Evolutionary conservation across 2,113 vertebrate species (phyloP), one percentile per base, ranked within the genome.

Genomic region (Ptilorrhoa leucosticta): DNA sequence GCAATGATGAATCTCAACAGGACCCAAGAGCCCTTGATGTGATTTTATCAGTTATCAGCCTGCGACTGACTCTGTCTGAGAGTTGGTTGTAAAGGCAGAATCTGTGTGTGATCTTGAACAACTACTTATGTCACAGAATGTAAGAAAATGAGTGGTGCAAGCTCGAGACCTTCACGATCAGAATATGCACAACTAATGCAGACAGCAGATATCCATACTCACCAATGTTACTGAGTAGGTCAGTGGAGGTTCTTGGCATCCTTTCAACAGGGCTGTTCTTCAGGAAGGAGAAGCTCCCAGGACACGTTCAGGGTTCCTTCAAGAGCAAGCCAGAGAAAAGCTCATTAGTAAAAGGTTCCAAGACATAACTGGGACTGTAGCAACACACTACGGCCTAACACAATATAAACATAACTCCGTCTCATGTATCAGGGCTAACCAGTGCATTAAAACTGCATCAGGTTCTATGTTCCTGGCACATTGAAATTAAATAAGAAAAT

Each of bases 251-350:
- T 19, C 33, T 4, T 13, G 22, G 45, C 17, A 54, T 39, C 56
- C 51, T 89, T 44, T 26, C 50, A 24, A 27, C 15, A 21, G 30
- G 15, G 42, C 7, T 4, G 19, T 2, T 76, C 86, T n/a, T 50
- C 61, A 72, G 48, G 47, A 33, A n/a, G 68, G 27, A 91, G 56
- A 42, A 76, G 57, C 31, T 51, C 22, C 45, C 50, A 57, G 42
- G 57, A 23, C 0, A 1, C 23, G 58, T 2, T 13, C 50, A 48
- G 23, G 5, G 2, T 1, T 63, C 50, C 47, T 89, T 18, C 47
- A 75, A 33, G 12, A 44, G 53, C 22, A 80, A 77, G 28, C 7
- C 45, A 71, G 54, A 30, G 6, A 63, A 69, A 65, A 87, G 16
- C 10, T 51, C 51, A n/a, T 66, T 19, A 48, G 44, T 3, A 54